phyloP scores from a whole-genome alignment of 2,888 invertebrate genomes.

The Calephelis perditalis region DNA sequence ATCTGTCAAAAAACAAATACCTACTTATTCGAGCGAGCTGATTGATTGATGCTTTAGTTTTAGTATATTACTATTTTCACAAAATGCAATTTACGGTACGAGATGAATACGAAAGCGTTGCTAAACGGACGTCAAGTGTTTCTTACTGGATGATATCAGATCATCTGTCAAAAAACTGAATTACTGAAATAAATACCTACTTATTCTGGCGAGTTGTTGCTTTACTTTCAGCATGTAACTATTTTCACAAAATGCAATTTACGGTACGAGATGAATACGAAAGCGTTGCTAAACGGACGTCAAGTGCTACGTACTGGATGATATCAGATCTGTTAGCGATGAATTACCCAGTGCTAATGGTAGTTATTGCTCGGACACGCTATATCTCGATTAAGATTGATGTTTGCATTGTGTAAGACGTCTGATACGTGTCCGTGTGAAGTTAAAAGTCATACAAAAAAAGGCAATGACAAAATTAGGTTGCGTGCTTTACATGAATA shows the following conservation, averaged over 20 bases:
- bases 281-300: slow-evolving; percentile 7
- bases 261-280: background rate
- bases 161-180: background rate
- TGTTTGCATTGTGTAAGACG: background rate
- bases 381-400: slow-evolving; percentile 4
- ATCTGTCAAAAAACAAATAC: too few species aligned
- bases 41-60: too few species aligned
- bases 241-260: background rate
- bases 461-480: too few species aligned
- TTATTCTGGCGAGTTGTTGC: too few species aligned
- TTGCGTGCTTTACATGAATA: too few species aligned
- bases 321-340: slow-evolving; percentile 1
- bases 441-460: too few species aligned
- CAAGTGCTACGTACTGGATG: slow-evolving; percentile 4
- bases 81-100: background rate
- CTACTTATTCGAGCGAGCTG: too few species aligned
- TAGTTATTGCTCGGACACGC: background rate
- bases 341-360: slow-evolving; percentile 1
- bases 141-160: slow-evolving; percentile 4
- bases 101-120: slow-evolving; percentile 7
- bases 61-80: too few species aligned
- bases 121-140: slow-evolving; percentile 4
- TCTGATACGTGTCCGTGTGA: background rate
- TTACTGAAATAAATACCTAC: too few species aligned
- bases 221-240: too few species aligned